Evolutionary conservation across 2,113 vertebrate genomes (phyloP).

Genomic region (Globicephala melas): DNA sequence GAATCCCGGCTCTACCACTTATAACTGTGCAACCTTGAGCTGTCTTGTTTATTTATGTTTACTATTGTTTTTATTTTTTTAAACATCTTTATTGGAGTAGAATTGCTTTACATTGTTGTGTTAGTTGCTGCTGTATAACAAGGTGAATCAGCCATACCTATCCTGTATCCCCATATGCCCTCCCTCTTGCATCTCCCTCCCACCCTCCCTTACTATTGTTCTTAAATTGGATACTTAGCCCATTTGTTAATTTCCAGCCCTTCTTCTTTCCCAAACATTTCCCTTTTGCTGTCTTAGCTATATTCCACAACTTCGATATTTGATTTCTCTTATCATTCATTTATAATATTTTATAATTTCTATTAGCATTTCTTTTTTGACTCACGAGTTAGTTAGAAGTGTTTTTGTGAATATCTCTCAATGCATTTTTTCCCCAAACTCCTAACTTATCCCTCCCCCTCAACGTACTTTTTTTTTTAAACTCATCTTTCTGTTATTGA

Average conservation of each 20-base stretch:
- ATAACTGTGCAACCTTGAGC: neutral
- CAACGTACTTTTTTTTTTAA: neutral
- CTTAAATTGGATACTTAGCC: neutral
- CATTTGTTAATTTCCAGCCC: conserved; percentile 16
- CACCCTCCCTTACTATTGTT: neutral
- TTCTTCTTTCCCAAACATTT: conserved; percentile 29
- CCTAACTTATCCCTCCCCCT: neutral
- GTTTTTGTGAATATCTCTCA: neutral
- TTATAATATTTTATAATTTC: conserved; percentile 52
- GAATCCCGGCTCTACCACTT: neutral
- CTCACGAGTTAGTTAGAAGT: neutral
- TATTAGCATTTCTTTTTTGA: conserved; percentile 42
- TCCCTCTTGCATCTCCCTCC: no score
- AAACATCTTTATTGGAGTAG: no score
- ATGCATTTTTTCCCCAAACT: neutral
- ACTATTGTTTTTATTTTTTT: neutral
- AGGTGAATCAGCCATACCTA: no score
- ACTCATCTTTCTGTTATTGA: neutral
- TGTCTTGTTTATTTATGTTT: neutral
- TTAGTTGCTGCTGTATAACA: no score
- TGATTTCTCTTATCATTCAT: conserved; percentile 37
- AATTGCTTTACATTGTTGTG: no score
- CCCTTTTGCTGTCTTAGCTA: conserved; percentile 26
- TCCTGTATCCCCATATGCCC: no score
- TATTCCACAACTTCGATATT: conserved; percentile 30